Percentiles rank a stretch among this genome's conserved stretches.
These are phyloP conservation scores for Mythimna lalbum DNA, from an alignment of 2,888 invertebrate genomes.

Conservation along the genomic window DNA sequence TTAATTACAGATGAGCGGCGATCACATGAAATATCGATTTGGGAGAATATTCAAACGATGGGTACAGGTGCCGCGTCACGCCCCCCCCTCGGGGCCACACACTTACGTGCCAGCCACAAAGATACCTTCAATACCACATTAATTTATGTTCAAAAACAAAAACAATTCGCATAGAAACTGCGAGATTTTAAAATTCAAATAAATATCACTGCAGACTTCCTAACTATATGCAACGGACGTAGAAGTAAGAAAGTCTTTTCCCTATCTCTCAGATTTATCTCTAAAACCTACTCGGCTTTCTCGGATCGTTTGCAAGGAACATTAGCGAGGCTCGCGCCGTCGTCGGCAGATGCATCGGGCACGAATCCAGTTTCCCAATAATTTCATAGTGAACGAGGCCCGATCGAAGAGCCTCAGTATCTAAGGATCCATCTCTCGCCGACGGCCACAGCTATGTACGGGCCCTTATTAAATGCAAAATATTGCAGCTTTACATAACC, in stretches of 20 bases:
- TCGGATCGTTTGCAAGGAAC: slow-evolving; percentile 82
- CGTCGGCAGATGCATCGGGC: slow-evolving; percentile 86
- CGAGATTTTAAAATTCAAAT: slow-evolving; percentile 48
- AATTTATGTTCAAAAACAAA: slow-evolving; percentile 75
- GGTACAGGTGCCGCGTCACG: slow-evolving; percentile 86
- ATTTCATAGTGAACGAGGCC: slow-evolving; percentile 85
- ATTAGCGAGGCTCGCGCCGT: slow-evolving; percentile 77
- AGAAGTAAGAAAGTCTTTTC: slow-evolving; percentile 70
- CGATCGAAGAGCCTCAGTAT: slow-evolving; percentile 82
- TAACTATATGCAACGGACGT: slow-evolving; percentile 75
- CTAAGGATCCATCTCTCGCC: slow-evolving; percentile 83
- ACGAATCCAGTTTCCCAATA: slow-evolving; percentile 89
- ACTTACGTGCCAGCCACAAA: slow-evolving; percentile 71
- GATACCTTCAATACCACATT: slow-evolving; percentile 73
- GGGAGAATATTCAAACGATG: slow-evolving; percentile 83
- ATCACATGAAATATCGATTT: slow-evolving; percentile 88
- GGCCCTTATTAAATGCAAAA: slow-evolving; percentile 89
- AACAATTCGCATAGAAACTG: slow-evolving; percentile 62
- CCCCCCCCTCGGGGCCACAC: slow-evolving; percentile 82
- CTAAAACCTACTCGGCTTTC: slow-evolving; percentile 80
- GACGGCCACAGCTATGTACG: slow-evolving; percentile 83
- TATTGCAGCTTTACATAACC: slow-evolving; percentile 85
- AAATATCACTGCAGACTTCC: slow-evolving; percentile 61
- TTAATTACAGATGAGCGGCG: slow-evolving; percentile 85
- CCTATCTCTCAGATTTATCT: slow-evolving; percentile 86